A percentile compares a stretch with the other conserved stretches of the same genome.
Evolutionary conservation across 2,888 invertebrate genomes (phyloP).

Genomic region (Psococerastis gibbosa): DNA sequence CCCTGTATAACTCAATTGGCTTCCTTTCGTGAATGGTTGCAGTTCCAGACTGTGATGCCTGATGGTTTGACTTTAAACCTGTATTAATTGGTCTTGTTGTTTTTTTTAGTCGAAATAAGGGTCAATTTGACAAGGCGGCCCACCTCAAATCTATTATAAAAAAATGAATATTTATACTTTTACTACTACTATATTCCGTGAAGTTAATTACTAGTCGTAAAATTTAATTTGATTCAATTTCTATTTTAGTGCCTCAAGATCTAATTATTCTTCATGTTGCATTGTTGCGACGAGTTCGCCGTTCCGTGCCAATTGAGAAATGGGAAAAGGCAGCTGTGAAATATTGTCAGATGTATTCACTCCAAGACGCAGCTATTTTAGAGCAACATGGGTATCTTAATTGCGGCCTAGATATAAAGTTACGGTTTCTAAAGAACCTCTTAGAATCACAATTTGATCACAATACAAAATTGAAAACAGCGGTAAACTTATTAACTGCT

Average conservation of each 20-base stretch:
- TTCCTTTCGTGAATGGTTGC: too few relatives aligned
- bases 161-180: conserved; percentile 9
- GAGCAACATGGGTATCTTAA: conserved; percentile 92
- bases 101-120: too few relatives aligned
- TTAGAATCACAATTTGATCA: conserved; percentile 89
- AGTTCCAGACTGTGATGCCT: too few relatives aligned
- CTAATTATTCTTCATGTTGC: conserved; percentile 77
- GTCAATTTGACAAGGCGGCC: background rate
- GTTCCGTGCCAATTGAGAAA: conserved; percentile 61
- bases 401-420: conserved; percentile 69
- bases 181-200: conserved; percentile 22
- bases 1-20: too few relatives aligned
- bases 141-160: background rate
- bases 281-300: conserved; percentile 68
- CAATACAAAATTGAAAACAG: conserved; percentile 80
- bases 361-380: conserved; percentile 89
- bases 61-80: too few relatives aligned
- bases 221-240: conserved; percentile 13
- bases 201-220: conserved; percentile 3
- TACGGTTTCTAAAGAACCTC: conserved; percentile 74
- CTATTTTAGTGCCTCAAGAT: conserved; percentile 53
- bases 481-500: conserved; percentile 58
- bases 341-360: conserved; percentile 76
- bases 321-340: conserved; percentile 84
- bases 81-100: too few relatives aligned